Evolutionary conservation across 2,113 vertebrate species (phyloP).

Genomic region (Sisor rabdophorus): DNA sequence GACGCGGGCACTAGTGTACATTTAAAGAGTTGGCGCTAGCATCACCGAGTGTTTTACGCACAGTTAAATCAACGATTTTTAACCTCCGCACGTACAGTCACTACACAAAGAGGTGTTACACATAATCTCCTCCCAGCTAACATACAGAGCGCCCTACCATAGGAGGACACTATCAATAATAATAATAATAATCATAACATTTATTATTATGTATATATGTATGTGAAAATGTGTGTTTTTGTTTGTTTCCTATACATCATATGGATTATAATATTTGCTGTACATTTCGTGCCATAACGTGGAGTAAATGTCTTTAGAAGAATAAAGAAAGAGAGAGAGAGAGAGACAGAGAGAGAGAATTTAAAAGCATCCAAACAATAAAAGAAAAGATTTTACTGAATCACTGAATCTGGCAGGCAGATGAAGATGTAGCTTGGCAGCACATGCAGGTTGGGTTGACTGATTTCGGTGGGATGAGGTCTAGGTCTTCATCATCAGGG

Average conservation of each 20-base stretch:
- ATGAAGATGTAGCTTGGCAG: conserved; percentile 96
- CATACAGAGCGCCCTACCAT: conserved; percentile 93
- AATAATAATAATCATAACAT: conserved; percentile 58
- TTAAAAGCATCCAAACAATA: conserved; percentile 29
- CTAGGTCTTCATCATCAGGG: conserved; percentile 94
- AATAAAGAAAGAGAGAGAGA: conserved; percentile 28
- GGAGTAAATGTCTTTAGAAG: conserved; percentile 40
- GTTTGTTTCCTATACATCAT: conserved; percentile 33
- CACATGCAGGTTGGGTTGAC: conserved; percentile 99
- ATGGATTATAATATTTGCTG: conserved; percentile 53
- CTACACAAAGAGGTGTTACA: conserved; percentile 55
- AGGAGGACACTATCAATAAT: conserved; percentile 94
- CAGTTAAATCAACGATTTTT: conserved; percentile 46
- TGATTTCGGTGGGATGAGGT: conserved; percentile 94
- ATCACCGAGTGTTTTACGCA: conserved; percentile 51
- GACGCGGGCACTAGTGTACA: conserved; percentile 47
- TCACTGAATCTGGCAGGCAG: conserved; percentile 97
- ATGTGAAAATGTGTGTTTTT: conserved; percentile 38
- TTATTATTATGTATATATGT: conserved; percentile 26
- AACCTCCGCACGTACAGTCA: conserved; percentile 39
- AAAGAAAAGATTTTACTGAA: conserved; percentile 78
- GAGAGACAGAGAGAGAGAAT: neutral
- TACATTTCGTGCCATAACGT: conserved; percentile 40
- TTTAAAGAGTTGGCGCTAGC: conserved; percentile 54
- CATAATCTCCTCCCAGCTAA: conserved; percentile 52